Conservation (phyloP, 1,140 invertebrate genomes). For the Dysdera silvatica region DNA sequence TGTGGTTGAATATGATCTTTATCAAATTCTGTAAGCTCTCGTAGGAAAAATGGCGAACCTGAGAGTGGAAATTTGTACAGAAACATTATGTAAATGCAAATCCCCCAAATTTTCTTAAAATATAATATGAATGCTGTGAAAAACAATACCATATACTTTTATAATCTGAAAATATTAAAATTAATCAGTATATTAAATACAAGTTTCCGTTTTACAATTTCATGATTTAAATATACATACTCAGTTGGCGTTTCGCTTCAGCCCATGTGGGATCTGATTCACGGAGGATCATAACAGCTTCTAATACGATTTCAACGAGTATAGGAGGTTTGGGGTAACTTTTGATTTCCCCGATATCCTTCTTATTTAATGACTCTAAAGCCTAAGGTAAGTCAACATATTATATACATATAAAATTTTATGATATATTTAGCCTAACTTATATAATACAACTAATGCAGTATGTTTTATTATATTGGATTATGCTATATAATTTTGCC, state of each 20-base stretch:
- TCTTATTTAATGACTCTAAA: conserved; percentile 72
- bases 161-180: too few species aligned
- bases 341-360: conserved; percentile 78
- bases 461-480: too few species aligned
- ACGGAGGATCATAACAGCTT: conserved; percentile 76
- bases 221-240: conserved; percentile 35
- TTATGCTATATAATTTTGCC: too few species aligned
- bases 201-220: conserved; percentile 3
- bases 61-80: not conserved
- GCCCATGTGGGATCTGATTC: conserved; percentile 70
- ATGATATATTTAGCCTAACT: too few species aligned
- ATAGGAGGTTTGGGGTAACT: conserved; percentile 72
- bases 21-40: conserved; percentile 70
- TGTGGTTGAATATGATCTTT: conserved; percentile 77
- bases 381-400: too few species aligned
- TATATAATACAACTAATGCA: too few species aligned
- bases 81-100: not conserved
- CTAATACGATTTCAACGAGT: conserved; percentile 79
- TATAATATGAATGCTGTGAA: not conserved
- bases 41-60: conserved; percentile 48
- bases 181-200: too few species aligned
- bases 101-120: not conserved
- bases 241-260: conserved; percentile 73
- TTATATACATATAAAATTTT: too few species aligned
- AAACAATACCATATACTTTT: too few species aligned